Percentiles rank a stretch among this genome's conserved stretches.
These are phyloP conservation scores for Ellobius talpinus DNA, from an alignment of 2,113 vertebrate genomes.

Conservation along the genomic window DNA sequence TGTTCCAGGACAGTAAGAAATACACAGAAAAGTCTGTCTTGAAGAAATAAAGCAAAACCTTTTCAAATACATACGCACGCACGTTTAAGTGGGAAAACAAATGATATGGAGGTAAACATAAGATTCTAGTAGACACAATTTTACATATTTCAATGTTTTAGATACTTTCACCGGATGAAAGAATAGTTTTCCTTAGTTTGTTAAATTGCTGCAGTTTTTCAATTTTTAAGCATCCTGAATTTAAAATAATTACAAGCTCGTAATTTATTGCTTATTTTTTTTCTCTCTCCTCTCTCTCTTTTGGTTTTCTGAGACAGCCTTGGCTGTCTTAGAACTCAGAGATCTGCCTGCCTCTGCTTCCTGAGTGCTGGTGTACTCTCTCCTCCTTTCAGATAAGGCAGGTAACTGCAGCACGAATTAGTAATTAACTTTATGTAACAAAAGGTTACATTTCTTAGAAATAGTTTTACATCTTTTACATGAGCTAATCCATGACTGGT, in stretches of 20 bases:
- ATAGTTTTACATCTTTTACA: slow-evolving; percentile 32
- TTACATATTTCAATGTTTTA: background rate
- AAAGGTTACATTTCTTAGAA: slow-evolving; percentile 10
- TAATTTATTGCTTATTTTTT: background rate
- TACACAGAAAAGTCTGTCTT: background rate
- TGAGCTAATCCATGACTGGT: background rate
- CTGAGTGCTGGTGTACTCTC: background rate
- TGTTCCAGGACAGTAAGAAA: background rate
- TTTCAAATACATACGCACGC: background rate
- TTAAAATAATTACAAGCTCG: background rate
- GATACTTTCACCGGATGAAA: slow-evolving; percentile 5
- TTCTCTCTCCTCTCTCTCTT: too few species aligned
- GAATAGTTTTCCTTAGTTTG: background rate
- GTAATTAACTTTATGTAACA: background rate
- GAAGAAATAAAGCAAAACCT: background rate
- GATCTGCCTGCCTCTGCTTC: background rate
- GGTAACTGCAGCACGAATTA: background rate
- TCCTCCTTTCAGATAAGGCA: slow-evolving; percentile 33
- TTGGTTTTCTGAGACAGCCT: background rate
- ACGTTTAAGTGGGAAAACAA: slow-evolving; percentile 47
- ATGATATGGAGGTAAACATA: background rate
- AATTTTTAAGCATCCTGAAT: slow-evolving; percentile 40
- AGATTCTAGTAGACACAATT: background rate
- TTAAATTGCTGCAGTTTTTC: slow-evolving; percentile 35
- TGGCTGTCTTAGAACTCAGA: background rate